These are phyloP conservation scores for Harpalus rubripes DNA, from an alignment of 2,888 invertebrate genomes.

Conservation along the genomic window DNA sequence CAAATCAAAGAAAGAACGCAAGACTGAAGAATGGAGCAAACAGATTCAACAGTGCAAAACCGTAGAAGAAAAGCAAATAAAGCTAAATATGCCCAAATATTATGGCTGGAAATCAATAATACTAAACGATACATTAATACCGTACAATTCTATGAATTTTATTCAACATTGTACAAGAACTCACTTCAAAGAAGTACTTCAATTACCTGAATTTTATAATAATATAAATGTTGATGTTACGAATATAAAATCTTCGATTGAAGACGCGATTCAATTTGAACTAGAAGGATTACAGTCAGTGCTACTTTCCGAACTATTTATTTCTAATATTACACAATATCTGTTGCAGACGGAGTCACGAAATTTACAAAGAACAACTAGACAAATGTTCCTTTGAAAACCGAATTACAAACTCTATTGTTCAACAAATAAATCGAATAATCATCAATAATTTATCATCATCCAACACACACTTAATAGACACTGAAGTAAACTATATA, in stretches of 20 bases:
- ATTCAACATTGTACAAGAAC: slow-evolving; percentile 90
- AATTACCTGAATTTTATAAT: slow-evolving; percentile 79
- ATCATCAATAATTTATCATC: slow-evolving; percentile 81
- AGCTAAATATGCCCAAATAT: slow-evolving; percentile 89
- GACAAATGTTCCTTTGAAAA: slow-evolving; percentile 75
- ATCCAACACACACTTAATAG: slow-evolving; percentile 82
- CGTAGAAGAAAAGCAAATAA: slow-evolving; percentile 91
- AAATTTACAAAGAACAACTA: slow-evolving; percentile 73
- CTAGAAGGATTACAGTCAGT: slow-evolving; percentile 80
- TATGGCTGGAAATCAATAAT: slow-evolving; percentile 87
- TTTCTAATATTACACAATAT: neutral
- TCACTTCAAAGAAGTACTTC: slow-evolving; percentile 81
- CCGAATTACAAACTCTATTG: slow-evolving; percentile 78
- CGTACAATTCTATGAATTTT: slow-evolving; percentile 85
- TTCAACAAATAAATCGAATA: slow-evolving; percentile 85
- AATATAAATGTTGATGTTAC: slow-evolving; percentile 78
- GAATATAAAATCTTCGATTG: slow-evolving; percentile 81
- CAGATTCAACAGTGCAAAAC: slow-evolving; percentile 84
- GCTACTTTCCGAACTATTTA: slow-evolving; percentile 13
- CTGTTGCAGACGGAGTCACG: slow-evolving; percentile 73
- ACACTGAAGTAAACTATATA: slow-evolving; percentile 81
- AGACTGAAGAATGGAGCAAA: slow-evolving; percentile 78
- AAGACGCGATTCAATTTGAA: slow-evolving; percentile 84
- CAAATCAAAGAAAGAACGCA: slow-evolving; percentile 78
- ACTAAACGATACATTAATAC: slow-evolving; percentile 81